Evolutionary conservation across 2,113 vertebrate species (phyloP).

Genomic region (Hippocampus barbouri): DNA sequence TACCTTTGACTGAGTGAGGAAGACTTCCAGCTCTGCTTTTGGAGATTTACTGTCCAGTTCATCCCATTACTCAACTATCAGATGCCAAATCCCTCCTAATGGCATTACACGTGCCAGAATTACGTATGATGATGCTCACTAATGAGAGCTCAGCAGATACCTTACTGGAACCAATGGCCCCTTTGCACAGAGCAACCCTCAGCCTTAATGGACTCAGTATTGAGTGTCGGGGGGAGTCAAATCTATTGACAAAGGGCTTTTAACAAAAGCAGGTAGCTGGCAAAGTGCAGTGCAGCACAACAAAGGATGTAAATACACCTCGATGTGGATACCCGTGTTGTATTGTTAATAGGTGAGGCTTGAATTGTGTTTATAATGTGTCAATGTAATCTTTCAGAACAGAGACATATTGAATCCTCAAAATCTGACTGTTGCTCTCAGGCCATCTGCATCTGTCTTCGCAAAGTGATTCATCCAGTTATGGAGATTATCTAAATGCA

Average conservation of each 20-base stretch:
- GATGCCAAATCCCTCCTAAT: slow-evolving; percentile 80
- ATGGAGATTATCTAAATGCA: not conserved
- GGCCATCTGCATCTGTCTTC: not conserved
- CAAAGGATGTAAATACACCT: slow-evolving; percentile 51
- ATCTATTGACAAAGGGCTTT: slow-evolving; percentile 68
- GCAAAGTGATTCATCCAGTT: not conserved
- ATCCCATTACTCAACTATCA: slow-evolving; percentile 83
- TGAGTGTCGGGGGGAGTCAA: slow-evolving; percentile 67
- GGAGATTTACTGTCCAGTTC: slow-evolving; percentile 65
- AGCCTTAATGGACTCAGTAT: slow-evolving; percentile 67
- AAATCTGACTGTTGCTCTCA: slow-evolving; percentile 4
- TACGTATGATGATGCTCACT: slow-evolving; percentile 70
- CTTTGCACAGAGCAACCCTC: slow-evolving; percentile 37
- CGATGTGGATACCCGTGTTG: slow-evolving; percentile 12
- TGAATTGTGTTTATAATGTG: not conserved
- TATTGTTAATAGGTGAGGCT: slow-evolving; percentile 19
- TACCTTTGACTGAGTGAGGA: slow-evolving; percentile 34
- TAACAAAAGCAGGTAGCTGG: slow-evolving; percentile 64
- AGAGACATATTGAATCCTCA: slow-evolving; percentile 5
- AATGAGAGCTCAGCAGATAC: slow-evolving; percentile 64
- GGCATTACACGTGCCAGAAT: slow-evolving; percentile 75
- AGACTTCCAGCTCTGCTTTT: slow-evolving; percentile 47
- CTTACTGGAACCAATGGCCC: slow-evolving; percentile 66
- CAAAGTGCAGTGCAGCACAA: slow-evolving; percentile 48
- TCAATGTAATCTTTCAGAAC: not conserved